phyloP scores from a whole-genome alignment of 2,888 invertebrate genomes.

The Scaptodrosophila latifasciaeformis region DNA sequence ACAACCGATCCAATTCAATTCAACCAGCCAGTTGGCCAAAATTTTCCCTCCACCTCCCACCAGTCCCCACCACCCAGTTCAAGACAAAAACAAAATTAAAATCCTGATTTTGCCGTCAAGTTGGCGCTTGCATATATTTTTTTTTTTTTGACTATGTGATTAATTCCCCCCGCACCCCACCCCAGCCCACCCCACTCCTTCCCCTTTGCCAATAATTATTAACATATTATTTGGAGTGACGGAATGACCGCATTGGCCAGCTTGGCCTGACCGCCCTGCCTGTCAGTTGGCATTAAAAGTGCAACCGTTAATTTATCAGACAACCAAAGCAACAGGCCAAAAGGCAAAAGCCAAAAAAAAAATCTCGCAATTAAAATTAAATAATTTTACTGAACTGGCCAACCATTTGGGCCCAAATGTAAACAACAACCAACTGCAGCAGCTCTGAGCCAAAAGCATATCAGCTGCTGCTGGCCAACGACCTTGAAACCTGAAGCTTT shows the following conservation, averaged over 20 bases:
- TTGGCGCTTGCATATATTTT: constrained; percentile 41
- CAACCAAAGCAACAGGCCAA: constrained; percentile 44
- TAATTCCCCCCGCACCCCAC: constrained; percentile 29
- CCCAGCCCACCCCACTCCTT: too few relatives aligned
- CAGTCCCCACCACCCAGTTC: too few relatives aligned
- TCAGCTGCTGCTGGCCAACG: constrained; percentile 46
- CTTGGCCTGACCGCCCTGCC: constrained; percentile 18
- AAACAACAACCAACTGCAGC: constrained; percentile 15
- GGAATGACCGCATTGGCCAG: too few relatives aligned
- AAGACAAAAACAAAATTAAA: constrained; percentile 49
- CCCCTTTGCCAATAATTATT: constrained; percentile 21
- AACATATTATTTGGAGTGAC: constrained; percentile 29
- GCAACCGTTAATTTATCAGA: constrained; percentile 63
- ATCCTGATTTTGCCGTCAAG: constrained; percentile 59
- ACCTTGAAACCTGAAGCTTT: constrained; percentile 58
- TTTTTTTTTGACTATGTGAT: constrained; percentile 32
- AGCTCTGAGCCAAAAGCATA: constrained; percentile 15
- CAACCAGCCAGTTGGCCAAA: too few relatives aligned
- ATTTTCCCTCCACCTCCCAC: too few relatives aligned
- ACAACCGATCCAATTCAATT: constrained; percentile 8
- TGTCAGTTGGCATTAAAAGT: constrained; percentile 56
- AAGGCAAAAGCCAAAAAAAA: constrained; percentile 2
- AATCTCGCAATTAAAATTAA: too few relatives aligned
- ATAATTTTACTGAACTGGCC: too few relatives aligned
- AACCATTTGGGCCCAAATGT: constrained; percentile 5